phyloP scores from a whole-genome alignment of 2,113 vertebrate species.

The Acanthochromis polyacanthus region DNA sequence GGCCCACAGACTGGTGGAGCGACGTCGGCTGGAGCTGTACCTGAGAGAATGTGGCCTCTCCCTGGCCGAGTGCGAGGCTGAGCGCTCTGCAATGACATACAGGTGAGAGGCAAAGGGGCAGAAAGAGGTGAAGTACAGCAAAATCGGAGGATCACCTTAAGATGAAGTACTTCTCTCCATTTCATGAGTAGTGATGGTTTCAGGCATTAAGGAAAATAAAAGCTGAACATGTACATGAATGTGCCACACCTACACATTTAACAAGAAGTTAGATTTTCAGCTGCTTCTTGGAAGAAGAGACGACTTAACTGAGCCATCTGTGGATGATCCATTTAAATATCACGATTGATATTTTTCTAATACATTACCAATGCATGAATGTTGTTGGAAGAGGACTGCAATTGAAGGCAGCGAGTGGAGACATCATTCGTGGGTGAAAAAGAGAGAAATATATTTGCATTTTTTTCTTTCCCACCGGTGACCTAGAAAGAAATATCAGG shows the following conservation, averaged over 20 bases:
- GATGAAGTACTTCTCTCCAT: neutral
- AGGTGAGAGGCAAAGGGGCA: slow-evolving; percentile 70
- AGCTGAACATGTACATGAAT: neutral
- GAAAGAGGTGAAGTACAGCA: neutral
- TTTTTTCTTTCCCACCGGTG: slow-evolving; percentile 20
- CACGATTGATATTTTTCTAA: slow-evolving; percentile 25
- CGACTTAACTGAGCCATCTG: neutral
- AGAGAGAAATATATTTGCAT: slow-evolving; percentile 12
- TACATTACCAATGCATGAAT: slow-evolving; percentile 23
- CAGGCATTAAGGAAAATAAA: too few species aligned
- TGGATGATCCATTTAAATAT: slow-evolving; percentile 32
- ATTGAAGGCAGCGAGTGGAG: slow-evolving; percentile 32
- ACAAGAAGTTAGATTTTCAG: neutral
- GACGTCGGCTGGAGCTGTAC: slow-evolving; percentile 81
- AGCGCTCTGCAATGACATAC: slow-evolving; percentile 81
- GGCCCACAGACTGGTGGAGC: slow-evolving; percentile 79
- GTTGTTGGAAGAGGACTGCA: neutral
- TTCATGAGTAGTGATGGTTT: neutral
- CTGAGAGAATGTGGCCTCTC: slow-evolving; percentile 82
- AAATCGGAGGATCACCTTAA: neutral
- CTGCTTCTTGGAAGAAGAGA: neutral
- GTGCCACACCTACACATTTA: neutral
- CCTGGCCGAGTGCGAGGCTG: slow-evolving; percentile 76
- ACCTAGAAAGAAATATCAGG: slow-evolving; percentile 61
- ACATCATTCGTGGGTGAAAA: slow-evolving; percentile 25